phyloP scores from a whole-genome alignment of 2,113 vertebrate species.

The Lamprologus sp. region DNA sequence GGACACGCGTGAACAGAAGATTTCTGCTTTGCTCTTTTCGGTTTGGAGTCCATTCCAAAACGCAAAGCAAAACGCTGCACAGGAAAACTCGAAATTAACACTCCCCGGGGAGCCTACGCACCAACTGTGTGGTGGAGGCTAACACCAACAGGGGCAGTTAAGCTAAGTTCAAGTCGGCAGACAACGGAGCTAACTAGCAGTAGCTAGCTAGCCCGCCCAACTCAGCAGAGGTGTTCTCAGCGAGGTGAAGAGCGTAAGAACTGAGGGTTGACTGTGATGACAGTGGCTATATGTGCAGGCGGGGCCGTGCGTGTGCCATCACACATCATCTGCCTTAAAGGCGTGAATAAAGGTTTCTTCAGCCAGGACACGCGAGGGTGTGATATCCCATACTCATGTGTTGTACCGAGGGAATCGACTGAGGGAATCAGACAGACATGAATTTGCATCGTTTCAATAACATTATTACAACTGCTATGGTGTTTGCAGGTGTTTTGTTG shows the following conservation, averaged over 20 bases:
- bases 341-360: neutral
- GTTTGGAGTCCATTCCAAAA: no score
- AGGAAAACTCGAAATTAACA: no score
- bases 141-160: neutral
- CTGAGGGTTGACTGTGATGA: neutral
- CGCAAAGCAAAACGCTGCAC: no score
- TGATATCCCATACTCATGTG: neutral
- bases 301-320: accelerated
- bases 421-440: neutral
- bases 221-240: neutral
- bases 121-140: no score
- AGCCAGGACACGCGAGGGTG: neutral
- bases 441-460: neutral
- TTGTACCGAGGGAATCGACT: neutral
- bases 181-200: neutral
- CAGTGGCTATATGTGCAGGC: neutral
- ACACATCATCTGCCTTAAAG: neutral
- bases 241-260: neutral
- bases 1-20: neutral
- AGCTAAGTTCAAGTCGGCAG: neutral
- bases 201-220: neutral
- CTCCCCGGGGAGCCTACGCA: no score
- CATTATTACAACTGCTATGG: neutral
- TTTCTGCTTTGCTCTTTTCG: no score
- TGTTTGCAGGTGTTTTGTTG: neutral